A percentile compares a stretch with the other conserved stretches of the same genome.
phyloP scores from a whole-genome alignment of 2,113 vertebrate species.

The Seriola rivoliana region DNA sequence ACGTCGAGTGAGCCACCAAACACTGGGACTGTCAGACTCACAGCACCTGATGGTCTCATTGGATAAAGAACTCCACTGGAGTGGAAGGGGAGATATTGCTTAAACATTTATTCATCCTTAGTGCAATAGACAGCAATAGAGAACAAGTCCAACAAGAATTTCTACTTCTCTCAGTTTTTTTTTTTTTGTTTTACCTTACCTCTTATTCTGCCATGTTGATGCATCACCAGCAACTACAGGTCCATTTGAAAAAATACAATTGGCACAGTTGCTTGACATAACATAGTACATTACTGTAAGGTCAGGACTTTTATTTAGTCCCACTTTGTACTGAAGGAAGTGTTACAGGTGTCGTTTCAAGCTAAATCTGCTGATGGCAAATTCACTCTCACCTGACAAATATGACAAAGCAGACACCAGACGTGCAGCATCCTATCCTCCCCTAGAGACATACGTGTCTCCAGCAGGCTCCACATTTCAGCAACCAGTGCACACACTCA shows the following conservation, averaged over 20 bases:
- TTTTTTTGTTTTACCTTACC: not conserved
- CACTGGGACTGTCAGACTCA: slow-evolving; percentile 59
- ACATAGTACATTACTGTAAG: too few relatives aligned
- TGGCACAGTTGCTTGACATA: too few relatives aligned
- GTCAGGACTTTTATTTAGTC: too few relatives aligned
- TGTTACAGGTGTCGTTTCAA: not conserved
- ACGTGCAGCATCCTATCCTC: slow-evolving; percentile 3
- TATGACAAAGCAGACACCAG: slow-evolving; percentile 19
- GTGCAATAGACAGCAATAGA: not conserved
- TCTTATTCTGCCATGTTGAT: not conserved
- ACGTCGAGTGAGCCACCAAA: slow-evolving; percentile 64
- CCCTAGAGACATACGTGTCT: slow-evolving; percentile 29
- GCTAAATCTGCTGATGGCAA: not conserved
- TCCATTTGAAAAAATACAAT: not conserved
- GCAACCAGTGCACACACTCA: slow-evolving; percentile 18
- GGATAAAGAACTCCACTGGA: slow-evolving; percentile 57
- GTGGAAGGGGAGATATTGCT: slow-evolving; percentile 10
- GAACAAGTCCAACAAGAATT: not conserved
- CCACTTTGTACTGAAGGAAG: not conserved
- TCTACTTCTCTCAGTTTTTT: not conserved
- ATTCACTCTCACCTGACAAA: slow-evolving; percentile 37
- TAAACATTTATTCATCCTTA: slow-evolving; percentile 29
- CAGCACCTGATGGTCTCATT: slow-evolving; percentile 64
- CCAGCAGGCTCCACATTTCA: slow-evolving; percentile 30
- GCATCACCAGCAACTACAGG: not conserved